Percentiles rank a stretch among this genome's conserved stretches.
Evolutionary conservation across 2,888 invertebrate species (phyloP).

Genomic region (Eupithecia exiguata): DNA sequence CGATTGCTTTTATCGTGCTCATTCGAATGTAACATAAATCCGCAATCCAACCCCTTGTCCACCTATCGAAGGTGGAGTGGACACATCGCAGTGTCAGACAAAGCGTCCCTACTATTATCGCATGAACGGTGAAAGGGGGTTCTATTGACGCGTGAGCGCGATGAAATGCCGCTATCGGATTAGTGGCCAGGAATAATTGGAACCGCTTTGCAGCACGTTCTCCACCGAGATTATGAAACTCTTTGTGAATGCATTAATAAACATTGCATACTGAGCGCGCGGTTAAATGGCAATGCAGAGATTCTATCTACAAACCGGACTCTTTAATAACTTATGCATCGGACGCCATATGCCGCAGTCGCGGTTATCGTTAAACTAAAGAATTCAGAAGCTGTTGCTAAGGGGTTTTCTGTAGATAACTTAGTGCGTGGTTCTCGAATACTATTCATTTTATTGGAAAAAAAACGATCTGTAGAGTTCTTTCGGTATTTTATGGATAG

Average conservation of each 20-base stretch:
- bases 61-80: slow-evolving; percentile 28
- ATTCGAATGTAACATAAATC: slow-evolving; percentile 15
- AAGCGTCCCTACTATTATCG: slow-evolving; percentile 43
- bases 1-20: slow-evolving; percentile 13
- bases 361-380: slow-evolving; percentile 3
- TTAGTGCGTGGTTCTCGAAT: neutral
- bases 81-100: slow-evolving; percentile 39
- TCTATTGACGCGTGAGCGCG: slow-evolving; percentile 42
- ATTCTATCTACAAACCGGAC: slow-evolving; percentile 27
- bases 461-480: no score
- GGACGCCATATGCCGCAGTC: neutral
- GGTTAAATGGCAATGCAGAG: slow-evolving; percentile 26
- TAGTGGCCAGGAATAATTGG: slow-evolving; percentile 42
- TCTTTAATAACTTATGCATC: slow-evolving; percentile 23
- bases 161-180: slow-evolving; percentile 44
- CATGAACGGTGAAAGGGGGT: slow-evolving; percentile 46
- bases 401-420: neutral
- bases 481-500: no score
- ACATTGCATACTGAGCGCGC: slow-evolving; percentile 22
- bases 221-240: slow-evolving; percentile 33
- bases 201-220: slow-evolving; percentile 34
- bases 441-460: neutral
- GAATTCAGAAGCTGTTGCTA: neutral
- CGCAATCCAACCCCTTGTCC: slow-evolving; percentile 10
- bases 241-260: slow-evolving; percentile 35